These are phyloP conservation scores for Pycnomerus fuliginosus DNA, from an alignment of 2,888 invertebrate species.

Conservation along the genomic window DNA sequence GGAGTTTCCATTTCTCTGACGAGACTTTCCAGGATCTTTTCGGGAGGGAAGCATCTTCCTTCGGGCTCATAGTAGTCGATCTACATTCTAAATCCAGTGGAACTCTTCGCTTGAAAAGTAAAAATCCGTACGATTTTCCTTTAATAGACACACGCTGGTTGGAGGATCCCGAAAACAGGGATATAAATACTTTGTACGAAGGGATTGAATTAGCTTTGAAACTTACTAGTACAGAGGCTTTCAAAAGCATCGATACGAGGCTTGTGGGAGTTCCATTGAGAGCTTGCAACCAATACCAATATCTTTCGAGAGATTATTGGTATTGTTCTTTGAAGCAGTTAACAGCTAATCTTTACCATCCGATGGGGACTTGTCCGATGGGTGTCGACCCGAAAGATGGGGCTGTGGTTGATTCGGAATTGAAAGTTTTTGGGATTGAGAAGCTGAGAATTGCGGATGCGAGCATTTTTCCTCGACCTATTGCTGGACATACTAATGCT, in stretches of 20 bases:
- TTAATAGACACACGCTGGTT: conserved; percentile 6
- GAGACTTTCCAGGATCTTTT: too few species aligned
- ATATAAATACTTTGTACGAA: conserved; percentile 56
- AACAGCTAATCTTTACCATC: conserved; percentile 65
- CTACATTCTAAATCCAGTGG: conserved; percentile 10
- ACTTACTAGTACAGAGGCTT: conserved; percentile 55
- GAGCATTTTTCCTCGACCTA: conserved; percentile 63
- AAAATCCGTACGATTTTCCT: conserved; percentile 7
- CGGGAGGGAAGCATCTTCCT: too few species aligned
- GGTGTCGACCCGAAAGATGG: conserved; percentile 60
- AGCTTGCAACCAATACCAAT: conserved; percentile 52
- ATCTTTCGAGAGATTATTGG: conserved; percentile 66
- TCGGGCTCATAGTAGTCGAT: too few species aligned
- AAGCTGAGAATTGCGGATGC: conserved; percentile 65
- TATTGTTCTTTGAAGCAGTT: conserved; percentile 59
- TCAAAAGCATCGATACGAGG: conserved; percentile 55
- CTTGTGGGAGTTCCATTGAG: conserved; percentile 1
- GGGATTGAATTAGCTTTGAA: conserved; percentile 49
- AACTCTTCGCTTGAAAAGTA: conserved; percentile 6
- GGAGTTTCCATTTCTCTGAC: too few species aligned
- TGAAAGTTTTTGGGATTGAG: conserved; percentile 61
- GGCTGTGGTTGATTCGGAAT: conserved; percentile 63
- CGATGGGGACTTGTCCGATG: conserved; percentile 69
- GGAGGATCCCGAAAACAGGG: conserved; percentile 30
- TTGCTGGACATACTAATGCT: conserved; percentile 67